phyloP scores from a whole-genome alignment of 1,140 invertebrate species.

The Drosophila melanogaster region Release_6_plus_ISO1_MT NC_004354.4:7125001-7125500 shows the following conservation, averaged over 20 bases:
- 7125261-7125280: background rate
- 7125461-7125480: no score
- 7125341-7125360: no score
- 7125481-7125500: no score
- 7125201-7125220: constrained; percentile 18
- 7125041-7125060: constrained; percentile 27
- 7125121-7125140: background rate
- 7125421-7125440: no score
- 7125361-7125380: no score
- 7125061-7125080: background rate
- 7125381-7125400: no score
- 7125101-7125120: constrained; percentile 2
- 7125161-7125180: constrained; percentile 50
- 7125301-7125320: no score
- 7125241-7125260: no score
- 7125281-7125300: no score
- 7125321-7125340: no score
- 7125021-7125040: constrained; percentile 74
- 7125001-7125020: constrained; percentile 62
- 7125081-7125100: background rate
- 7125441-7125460: no score
- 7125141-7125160: constrained; percentile 15
- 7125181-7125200: constrained; percentile 45
- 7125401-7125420: no score
- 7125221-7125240: background rate